phyloP scores from a whole-genome alignment of 2,797 vertebrate genomes.

The Siniperca undulata region DNA sequence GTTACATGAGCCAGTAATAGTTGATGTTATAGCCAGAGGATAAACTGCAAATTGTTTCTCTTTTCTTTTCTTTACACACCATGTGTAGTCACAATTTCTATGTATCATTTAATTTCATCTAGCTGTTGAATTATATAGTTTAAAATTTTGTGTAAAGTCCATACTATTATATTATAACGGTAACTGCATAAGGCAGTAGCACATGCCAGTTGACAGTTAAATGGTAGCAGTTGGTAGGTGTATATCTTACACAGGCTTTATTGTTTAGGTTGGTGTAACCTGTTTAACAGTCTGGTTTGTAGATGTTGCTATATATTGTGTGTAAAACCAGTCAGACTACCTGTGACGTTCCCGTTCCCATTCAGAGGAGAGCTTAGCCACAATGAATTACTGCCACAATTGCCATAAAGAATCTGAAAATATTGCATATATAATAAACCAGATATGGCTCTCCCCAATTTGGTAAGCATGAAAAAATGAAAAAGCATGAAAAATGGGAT shows the following conservation, averaged over 20 bases:
- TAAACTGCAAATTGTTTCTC: neutral
- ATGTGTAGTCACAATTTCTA: too few species aligned
- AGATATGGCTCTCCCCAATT: conserved; percentile 1
- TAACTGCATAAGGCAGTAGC: neutral
- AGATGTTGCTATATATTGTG: neutral
- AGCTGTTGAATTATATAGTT: neutral
- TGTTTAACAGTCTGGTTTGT: conserved; percentile 52
- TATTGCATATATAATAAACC: neutral
- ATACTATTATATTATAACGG: neutral
- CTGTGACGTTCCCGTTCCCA: conserved; percentile 3
- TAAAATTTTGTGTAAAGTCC: neutral
- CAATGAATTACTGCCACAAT: conserved; percentile 16
- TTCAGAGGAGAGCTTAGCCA: conserved; percentile 22
- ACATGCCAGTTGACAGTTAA: conserved; percentile 9
- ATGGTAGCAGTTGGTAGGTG: conserved; percentile 33
- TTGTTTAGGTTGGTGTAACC: conserved; percentile 56
- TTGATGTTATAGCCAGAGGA: neutral
- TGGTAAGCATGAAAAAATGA: neutral
- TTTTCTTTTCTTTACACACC: neutral
- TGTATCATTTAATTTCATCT: neutral
- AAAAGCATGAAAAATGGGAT: neutral
- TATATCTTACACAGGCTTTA: neutral
- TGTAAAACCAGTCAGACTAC: conserved; percentile 65
- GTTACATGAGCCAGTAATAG: neutral
- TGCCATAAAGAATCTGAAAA: conserved; percentile 14